phyloP scores from a whole-genome alignment of 2,888 invertebrate species.

The Microplitis manilae region DNA sequence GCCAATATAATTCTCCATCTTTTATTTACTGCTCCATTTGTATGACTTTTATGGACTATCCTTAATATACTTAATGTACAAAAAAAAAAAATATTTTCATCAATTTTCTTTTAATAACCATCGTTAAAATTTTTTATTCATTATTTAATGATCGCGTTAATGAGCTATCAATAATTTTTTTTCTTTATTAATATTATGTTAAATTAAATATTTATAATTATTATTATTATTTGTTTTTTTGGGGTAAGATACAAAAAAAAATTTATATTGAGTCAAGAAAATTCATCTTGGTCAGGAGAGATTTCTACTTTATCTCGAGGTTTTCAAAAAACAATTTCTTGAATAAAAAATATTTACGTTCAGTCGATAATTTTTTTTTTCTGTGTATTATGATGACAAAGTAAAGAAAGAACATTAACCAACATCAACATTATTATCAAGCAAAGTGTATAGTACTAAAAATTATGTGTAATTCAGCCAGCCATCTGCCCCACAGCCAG shows the following conservation, averaged over 20 bases:
- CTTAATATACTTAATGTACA: not conserved
- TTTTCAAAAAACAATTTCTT: too few relatives aligned
- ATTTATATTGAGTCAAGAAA: too few relatives aligned
- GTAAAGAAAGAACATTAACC: conserved; percentile 39
- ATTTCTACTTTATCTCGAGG: too few relatives aligned
- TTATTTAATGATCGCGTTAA: not conserved
- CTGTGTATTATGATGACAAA: not conserved
- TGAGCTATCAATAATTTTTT: not conserved
- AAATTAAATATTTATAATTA: not conserved
- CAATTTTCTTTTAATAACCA: not conserved
- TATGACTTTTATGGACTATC: not conserved
- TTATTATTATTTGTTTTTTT: not conserved
- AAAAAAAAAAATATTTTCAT: not conserved
- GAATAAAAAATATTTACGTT: too few relatives aligned
- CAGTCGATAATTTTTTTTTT: not conserved
- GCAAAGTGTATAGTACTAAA: conserved; percentile 45
- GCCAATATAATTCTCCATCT: conserved; percentile 7
- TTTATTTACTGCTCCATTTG: conserved; percentile 10
- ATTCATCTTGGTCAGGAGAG: too few relatives aligned
- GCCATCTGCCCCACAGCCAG: conserved; percentile 28
- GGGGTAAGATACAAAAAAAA: too few relatives aligned
- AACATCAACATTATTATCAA: conserved; percentile 54
- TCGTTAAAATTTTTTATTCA: not conserved
- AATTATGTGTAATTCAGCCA: conserved; percentile 55
- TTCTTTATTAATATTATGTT: not conserved